Evolutionary conservation across 2,113 vertebrate genomes (phyloP), one percentile per base, ranked within the genome.

Genomic region (Festucalex cinctus): DNA sequence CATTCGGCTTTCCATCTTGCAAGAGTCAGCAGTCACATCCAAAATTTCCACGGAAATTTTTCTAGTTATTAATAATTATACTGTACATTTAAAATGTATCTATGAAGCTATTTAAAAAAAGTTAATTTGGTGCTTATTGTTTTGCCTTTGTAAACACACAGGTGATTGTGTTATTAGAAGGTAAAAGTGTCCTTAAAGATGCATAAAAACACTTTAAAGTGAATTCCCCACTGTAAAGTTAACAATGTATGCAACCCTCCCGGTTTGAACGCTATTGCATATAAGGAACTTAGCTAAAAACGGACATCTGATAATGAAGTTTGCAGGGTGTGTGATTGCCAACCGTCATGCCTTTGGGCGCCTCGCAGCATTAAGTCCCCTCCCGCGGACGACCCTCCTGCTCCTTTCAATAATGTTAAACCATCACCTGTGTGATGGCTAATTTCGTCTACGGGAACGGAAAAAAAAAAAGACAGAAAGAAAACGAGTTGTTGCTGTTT

Each of bases 391-490:
- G 17, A 56, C 24, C 1, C 6, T 26, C 20, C 20, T 39, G n/a
- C 1, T 39, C 19, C 35, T 32, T 24, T 63, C 24, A 48, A 26
- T 63, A 49, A 65, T 36, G 63, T 70, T 20, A 58, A 54, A 46
- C 6, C 9, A 36, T 80, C 77, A 80, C 77, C 69, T 37, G 67
- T 66, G 78, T n/a, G 62, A 63, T 17, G 16, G 46, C 22, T 20
- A 43, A 62, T 43, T 62, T 43, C 6, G 2, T 43, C 22, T 3
- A 26, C 5, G 13, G 36, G 5, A 37, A 32, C 28, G 28, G 58
- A 14, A 32, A n/a, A 17, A 57, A 28, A 28, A 28, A 58, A 26
- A 26, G 5, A 54, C 9, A 51, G 6, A 16, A 20, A 35, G 12
- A 26, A 36, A 58, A 43, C 6, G 14, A 62, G 60, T 16, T 28